Percentiles rank a stretch among this genome's conserved stretches.
Evolutionary conservation across 1,140 invertebrate genomes (phyloP).

Genomic region (Penaeus vannamei): DNA sequence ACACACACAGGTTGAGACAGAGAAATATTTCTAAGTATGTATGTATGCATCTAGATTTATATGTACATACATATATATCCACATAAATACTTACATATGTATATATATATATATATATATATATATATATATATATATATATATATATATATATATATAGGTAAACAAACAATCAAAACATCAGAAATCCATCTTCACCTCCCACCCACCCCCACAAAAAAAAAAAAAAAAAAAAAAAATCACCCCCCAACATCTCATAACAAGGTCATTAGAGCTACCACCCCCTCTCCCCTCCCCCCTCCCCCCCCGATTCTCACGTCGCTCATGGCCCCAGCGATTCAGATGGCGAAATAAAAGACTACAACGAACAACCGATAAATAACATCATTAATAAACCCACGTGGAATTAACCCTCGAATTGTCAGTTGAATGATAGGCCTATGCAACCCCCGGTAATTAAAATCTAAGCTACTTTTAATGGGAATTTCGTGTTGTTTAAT

Average conservation of each 20-base stretch:
- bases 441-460: slow-evolving; percentile 62
- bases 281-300: neutral
- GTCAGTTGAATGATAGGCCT: slow-evolving; percentile 52
- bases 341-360: neutral
- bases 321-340: neutral
- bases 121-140: slow-evolving; percentile 22
- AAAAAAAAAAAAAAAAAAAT: too few species aligned
- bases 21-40: too few species aligned
- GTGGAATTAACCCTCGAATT: slow-evolving; percentile 43
- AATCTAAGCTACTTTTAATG: slow-evolving; percentile 64
- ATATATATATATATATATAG: neutral
- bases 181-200: too few species aligned
- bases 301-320: neutral
- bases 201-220: too few species aligned
- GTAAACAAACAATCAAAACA: too few species aligned
- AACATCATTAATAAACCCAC: slow-evolving; percentile 28
- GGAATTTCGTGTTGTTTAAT: slow-evolving; percentile 57
- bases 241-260: too few species aligned
- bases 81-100: slow-evolving; percentile 6
- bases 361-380: neutral
- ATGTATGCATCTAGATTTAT: too few species aligned
- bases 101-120: neutral
- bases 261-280: too few species aligned
- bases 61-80: slow-evolving; percentile 3
- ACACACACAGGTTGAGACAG: too few species aligned